Evolutionary conservation across 2,888 invertebrate species (phyloP), one percentile per base, ranked within the genome.

Genomic region (Tetranychus truncatus): DNA sequence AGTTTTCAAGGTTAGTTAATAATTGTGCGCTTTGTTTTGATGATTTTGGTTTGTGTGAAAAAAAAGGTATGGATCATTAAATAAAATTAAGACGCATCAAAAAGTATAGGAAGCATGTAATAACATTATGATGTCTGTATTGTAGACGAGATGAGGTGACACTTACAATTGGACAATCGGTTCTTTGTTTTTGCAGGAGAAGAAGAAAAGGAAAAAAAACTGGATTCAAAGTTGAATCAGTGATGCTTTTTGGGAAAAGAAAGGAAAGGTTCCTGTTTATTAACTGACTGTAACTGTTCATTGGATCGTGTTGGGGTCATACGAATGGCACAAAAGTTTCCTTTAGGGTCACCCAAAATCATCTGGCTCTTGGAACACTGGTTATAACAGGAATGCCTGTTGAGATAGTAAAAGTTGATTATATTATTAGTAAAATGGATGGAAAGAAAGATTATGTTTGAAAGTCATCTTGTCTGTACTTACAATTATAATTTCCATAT

Each of bases 361-460:
- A 55, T 55, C 55, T 55, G 55, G 55, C 55, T 7, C 9, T 55
- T 9, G 55, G 55, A 15, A 55, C 15, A 55, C 9, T 15, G 7
- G 15, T 55, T 55, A 55, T 15, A 55, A 55, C 11, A 55, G 55
- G 55, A 55, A 55, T 55, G 55, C 55, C 55, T 55, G 55, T 55
- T 55, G 55, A 55, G 55, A 55, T 55, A 55, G 55, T 55, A 55
- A 55, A 55, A 55, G 55, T 55, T 55, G 55, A 55, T 55, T 55
- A 55, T 55, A 55, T 55, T 55, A 55, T 15, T 55, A 55, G 55
- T 55, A 55, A 34, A 34, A 34, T 34, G 34, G 34, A 34, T 34
- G 55, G 7, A 24, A 55, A 55, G 55, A 55, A 15, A 55, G 55
- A 55, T 55, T 55, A 55, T 15, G 55, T 15, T 55, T 34, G 34